Percentiles rank a stretch among this genome's conserved stretches.
These are phyloP conservation scores for Eristalis intricaria DNA, from an alignment of 2,888 invertebrate genomes.

Conservation along the genomic window DNA sequence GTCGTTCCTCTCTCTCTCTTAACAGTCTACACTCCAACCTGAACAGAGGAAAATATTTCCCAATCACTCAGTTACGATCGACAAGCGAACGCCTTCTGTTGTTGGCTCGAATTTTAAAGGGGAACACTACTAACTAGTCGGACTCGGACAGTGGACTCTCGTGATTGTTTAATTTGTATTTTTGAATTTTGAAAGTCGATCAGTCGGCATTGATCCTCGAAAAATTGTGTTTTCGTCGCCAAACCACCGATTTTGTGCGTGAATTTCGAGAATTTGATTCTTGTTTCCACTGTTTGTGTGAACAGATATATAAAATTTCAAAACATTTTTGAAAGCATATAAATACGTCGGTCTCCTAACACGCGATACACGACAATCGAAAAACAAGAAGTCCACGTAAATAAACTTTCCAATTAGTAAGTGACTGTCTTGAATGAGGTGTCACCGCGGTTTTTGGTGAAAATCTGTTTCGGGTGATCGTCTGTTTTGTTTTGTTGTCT, in stretches of 20 bases:
- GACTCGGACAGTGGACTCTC: conserved; percentile 9
- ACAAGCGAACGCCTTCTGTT: conserved; percentile 57
- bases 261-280: conserved; percentile 3
- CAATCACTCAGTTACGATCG: conserved; percentile 66
- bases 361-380: conserved; percentile 24
- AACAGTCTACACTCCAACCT: conserved; percentile 51
- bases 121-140: neutral
- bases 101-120: conserved; percentile 38
- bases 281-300: conserved; percentile 21
- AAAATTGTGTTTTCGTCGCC: neutral
- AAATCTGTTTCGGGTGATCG: conserved; percentile 42
- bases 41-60: conserved; percentile 36
- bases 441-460: conserved; percentile 52
- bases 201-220: conserved; percentile 13
- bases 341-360: conserved; percentile 36
- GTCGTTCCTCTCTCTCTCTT: conserved; percentile 51
- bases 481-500: conserved; percentile 15
- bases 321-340: conserved; percentile 11
- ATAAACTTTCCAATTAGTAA: conserved; percentile 67
- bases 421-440: conserved; percentile 38
- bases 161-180: conserved; percentile 18
- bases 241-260: conserved; percentile 24
- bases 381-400: conserved; percentile 30
- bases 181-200: neutral
- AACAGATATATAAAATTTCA: neutral